Evolutionary conservation across 1,140 invertebrate species (phyloP), one percentile per base, ranked within the genome.

Genomic region (Bombus haemorrhoidalis): DNA sequence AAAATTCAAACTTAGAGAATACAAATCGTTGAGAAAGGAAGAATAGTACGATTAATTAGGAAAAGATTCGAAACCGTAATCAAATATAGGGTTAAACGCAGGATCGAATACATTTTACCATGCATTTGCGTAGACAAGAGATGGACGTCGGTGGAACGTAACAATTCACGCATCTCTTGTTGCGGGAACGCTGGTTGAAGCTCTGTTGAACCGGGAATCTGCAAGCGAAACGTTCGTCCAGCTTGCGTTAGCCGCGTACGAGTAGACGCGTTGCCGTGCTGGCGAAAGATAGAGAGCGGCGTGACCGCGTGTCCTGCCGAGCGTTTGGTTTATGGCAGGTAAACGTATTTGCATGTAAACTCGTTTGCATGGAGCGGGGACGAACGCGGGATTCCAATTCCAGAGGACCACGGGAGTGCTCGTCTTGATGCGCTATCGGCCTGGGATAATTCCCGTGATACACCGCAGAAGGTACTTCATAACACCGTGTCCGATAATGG

Each of bases 271-370:
- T 72, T 28, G n/a, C 28, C 72, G 57, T 5, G 39, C 32, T 75
- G 10, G 41, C 25, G 41, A n/a, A 41, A 53, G 81, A 76, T 66
- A 53, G 72, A 76, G 59, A 34, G 57, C 32, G 53, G 39, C 39
- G 68, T 59, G 77, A 57, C 34, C 69, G 47, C 62, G 53, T 85
- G 83, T 83, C 80, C 76, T 32, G 37, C 64, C 80, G 76, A 64
- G 73, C 73, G 79, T 73, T 88, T 86, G 87, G 84, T 86, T 89
- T 89, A 86, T 77, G 85, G 80, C 87, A 77, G 81, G 76, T 86
- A 79, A 83, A 75, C 76, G 88, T 86, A 89, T 89, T 90, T 90
- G 88, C 88, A 90, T 90, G 87, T 83, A 90, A 90, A 90, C 85
- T 89, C 84, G 88, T 87, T 90, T 90, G 83, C 83, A 88, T 76